phyloP scores from a whole-genome alignment of 1,140 invertebrate genomes.

The Ceratosolen solmsi region DNA sequence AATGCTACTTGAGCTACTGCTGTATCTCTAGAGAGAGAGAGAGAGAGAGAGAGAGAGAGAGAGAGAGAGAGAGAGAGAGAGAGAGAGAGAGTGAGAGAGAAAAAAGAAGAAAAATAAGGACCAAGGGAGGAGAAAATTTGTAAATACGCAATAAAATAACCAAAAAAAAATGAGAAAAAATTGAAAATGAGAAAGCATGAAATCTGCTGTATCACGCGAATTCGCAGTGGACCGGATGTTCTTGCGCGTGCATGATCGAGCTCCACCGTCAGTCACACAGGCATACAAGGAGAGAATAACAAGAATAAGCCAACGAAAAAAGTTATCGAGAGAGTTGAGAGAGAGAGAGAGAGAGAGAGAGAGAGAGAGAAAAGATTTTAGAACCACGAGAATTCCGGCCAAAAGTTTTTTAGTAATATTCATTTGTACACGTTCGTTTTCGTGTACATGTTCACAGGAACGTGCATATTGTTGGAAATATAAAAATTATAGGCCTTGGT shows the following conservation, averaged over 20 bases:
- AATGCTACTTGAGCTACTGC: too few relatives aligned
- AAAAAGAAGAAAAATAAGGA: neutral
- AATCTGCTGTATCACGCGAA: slow-evolving; percentile 20
- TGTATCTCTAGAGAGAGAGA: neutral
- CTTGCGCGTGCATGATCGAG: slow-evolving; percentile 25
- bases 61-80: slow-evolving; percentile 44
- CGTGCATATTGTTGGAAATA: neutral
- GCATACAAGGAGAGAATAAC: too few relatives aligned
- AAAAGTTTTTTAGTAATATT: neutral
- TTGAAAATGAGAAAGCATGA: neutral
- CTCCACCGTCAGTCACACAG: neutral
- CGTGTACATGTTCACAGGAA: neutral
- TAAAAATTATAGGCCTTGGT: slow-evolving; percentile 18
- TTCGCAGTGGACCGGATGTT: slow-evolving; percentile 27
- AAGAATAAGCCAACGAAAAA: too few relatives aligned
- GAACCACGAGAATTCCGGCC: slow-evolving; percentile 12
- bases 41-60: slow-evolving; percentile 54
- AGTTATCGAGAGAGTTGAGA: too few relatives aligned
- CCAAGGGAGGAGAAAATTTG: too few relatives aligned
- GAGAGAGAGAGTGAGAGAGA: slow-evolving; percentile 54
- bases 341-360: neutral
- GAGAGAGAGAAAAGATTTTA: neutral
- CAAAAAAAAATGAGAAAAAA: neutral
- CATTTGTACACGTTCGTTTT: neutral
- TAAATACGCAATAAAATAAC: too few relatives aligned